phyloP scores from a whole-genome alignment of 2,797 vertebrate species.

The Trachops cirrhosus region DNA sequence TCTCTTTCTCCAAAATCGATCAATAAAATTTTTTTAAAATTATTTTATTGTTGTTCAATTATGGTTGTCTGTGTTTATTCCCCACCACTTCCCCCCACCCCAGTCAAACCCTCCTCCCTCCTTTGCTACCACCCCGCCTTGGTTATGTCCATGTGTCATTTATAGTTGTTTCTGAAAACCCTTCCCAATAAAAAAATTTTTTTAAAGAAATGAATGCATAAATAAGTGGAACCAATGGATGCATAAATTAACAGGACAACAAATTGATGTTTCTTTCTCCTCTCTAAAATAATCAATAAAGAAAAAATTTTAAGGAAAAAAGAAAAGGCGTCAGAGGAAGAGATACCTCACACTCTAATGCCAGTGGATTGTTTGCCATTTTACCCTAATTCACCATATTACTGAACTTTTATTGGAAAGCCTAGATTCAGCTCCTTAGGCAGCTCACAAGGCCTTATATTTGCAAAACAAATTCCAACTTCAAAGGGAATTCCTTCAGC shows the following conservation, averaged over 20 bases:
- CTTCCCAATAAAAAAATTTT: too few relatives aligned
- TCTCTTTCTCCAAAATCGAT: too few relatives aligned
- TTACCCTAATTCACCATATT: neutral
- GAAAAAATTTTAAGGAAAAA: neutral
- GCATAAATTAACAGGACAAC: neutral
- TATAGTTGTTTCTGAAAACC: too few relatives aligned
- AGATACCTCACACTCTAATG: neutral
- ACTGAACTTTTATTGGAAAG: neutral
- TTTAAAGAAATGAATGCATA: neutral
- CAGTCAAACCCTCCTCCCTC: too few relatives aligned
- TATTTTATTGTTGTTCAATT: too few relatives aligned
- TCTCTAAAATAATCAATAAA: neutral
- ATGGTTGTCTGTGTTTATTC: too few relatives aligned
- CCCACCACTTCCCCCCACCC: too few relatives aligned
- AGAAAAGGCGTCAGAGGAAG: neutral
- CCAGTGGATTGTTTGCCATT: neutral
- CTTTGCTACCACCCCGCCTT: too few relatives aligned
- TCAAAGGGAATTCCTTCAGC: slow-evolving; percentile 38
- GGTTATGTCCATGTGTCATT: too few relatives aligned
- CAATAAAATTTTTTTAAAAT: too few relatives aligned
- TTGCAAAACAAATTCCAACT: slow-evolving; percentile 1
- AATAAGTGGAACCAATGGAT: too few relatives aligned
- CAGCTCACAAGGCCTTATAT: neutral
- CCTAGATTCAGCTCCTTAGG: neutral
- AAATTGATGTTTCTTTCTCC: neutral